phyloP scores from a whole-genome alignment of 2,797 vertebrate species.

The Smutsia gigantea region DNA sequence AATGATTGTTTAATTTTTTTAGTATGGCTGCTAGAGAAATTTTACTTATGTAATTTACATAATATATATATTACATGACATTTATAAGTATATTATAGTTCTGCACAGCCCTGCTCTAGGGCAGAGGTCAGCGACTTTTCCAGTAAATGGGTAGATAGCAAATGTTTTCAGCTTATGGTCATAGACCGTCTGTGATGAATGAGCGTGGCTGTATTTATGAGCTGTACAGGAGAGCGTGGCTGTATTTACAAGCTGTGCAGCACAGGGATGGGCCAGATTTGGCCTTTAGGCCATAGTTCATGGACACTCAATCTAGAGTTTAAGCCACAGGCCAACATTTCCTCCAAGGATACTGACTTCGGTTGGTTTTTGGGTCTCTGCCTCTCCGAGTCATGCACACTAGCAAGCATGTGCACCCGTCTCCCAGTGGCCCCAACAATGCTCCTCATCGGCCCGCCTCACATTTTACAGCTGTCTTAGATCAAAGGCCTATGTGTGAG shows the following conservation, averaged over 20 bases:
- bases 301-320: neutral
- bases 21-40: neutral
- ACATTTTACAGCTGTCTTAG: neutral
- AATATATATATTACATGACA: neutral
- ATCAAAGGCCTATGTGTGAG: neutral
- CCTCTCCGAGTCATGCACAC: neutral
- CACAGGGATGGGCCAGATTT: neutral
- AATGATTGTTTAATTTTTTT: slow-evolving; percentile 9
- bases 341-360: neutral
- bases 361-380: neutral
- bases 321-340: neutral
- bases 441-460: neutral
- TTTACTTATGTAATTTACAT: neutral
- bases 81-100: neutral
- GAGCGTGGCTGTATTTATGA: neutral
- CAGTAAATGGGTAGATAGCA: neutral
- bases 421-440: neutral
- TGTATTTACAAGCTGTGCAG: neutral
- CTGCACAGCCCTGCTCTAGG: neutral
- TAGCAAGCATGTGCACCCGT: neutral
- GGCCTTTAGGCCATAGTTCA: neutral
- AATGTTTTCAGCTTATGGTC: neutral
- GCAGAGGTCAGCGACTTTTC: neutral
- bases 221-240: neutral
- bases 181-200: too few species aligned